A percentile compares a stretch with the other conserved stretches of the same genome.
Conservation (phyloP, 2,797 vertebrate species). For the Limosa lapponica region DNA sequence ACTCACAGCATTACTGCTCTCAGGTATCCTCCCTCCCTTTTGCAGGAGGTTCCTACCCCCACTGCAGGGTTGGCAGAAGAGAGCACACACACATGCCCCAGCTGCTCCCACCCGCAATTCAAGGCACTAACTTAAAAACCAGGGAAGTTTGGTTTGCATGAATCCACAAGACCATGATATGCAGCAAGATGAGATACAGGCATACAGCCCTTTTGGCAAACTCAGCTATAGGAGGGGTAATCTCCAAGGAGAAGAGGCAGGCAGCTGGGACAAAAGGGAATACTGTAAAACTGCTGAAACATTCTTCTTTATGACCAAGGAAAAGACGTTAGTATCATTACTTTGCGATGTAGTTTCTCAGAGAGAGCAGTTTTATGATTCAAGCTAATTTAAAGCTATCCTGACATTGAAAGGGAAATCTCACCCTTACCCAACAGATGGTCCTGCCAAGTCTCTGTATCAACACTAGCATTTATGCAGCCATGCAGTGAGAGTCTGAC, state of each 20-base stretch:
- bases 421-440: not conserved
- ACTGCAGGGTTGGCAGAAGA: not conserved
- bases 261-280: not conserved
- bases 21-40: slow-evolving; percentile 22
- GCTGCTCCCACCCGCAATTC: not conserved
- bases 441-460: not conserved
- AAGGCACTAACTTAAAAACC: not conserved
- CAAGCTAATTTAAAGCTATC: not conserved
- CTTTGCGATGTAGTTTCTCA: not conserved
- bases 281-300: not conserved
- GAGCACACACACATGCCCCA: not conserved
- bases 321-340: not conserved
- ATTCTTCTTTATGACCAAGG: not conserved
- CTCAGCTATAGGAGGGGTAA: not conserved
- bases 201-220: not conserved
- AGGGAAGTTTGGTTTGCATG: not conserved
- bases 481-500: not conserved
- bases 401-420: not conserved
- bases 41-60: not conserved
- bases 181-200: not conserved
- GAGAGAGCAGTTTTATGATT: not conserved
- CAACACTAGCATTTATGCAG: not conserved
- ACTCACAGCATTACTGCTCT: not conserved
- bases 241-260: not conserved
- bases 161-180: not conserved